These are phyloP conservation scores for Phyllostomus hastatus DNA, from an alignment of 2,113 vertebrate species.

Conservation along the genomic window DNA sequence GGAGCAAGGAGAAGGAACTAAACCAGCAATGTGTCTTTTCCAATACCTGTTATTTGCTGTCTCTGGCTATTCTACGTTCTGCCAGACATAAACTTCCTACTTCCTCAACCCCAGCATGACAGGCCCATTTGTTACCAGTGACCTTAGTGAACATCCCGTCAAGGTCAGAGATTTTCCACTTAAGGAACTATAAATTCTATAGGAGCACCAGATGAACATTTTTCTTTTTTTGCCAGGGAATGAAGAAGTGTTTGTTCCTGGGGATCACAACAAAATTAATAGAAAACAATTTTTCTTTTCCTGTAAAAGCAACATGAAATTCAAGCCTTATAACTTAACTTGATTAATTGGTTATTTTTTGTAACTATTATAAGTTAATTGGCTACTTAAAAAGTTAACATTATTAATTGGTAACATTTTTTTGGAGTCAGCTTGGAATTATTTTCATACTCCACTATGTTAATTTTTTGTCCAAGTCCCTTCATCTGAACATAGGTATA, in stretches of 20 bases:
- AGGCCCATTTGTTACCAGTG: conserved; percentile 35
- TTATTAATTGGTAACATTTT: neutral
- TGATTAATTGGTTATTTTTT: neutral
- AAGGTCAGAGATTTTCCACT: conserved; percentile 43
- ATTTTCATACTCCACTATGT: neutral
- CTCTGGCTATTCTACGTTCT: neutral
- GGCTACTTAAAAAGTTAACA: neutral
- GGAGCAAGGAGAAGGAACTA: neutral
- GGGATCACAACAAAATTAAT: neutral
- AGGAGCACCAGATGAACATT: neutral
- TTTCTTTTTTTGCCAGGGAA: neutral
- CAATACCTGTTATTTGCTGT: neutral
- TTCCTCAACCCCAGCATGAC: neutral
- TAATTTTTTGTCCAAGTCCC: neutral
- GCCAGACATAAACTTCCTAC: neutral
- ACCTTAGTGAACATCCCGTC: conserved; percentile 16
- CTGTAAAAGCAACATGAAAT: neutral
- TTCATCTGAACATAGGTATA: neutral
- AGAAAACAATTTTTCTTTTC: neutral
- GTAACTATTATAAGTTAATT: neutral
- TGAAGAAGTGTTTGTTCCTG: neutral
- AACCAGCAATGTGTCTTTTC: neutral
- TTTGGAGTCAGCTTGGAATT: neutral
- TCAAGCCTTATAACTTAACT: neutral
- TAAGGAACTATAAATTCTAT: conserved; percentile 33